Percentiles rank a stretch among this genome's conserved stretches.
phyloP scores from a whole-genome alignment of 2,113 vertebrate genomes.

The Phasianus colchicus region DNA sequence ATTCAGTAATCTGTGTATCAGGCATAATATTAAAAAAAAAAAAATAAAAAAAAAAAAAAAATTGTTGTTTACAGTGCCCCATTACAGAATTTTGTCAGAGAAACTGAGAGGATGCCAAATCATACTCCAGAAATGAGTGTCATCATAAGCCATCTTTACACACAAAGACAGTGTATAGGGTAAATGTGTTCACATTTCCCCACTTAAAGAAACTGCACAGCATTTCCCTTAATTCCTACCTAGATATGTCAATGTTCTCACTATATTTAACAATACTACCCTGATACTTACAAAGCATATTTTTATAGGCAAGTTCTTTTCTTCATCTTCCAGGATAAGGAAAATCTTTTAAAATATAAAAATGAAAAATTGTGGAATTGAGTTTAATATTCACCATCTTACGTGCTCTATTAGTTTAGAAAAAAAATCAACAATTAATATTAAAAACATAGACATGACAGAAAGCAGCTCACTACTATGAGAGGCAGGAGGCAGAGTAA shows the following conservation, averaged over 20 bases:
- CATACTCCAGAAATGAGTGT: neutral
- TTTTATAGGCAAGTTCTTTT: neutral
- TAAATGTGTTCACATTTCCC: neutral
- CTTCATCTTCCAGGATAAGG: neutral
- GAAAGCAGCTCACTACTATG: neutral
- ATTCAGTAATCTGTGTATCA: neutral
- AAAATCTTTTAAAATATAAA: neutral
- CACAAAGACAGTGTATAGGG: fast-evolving
- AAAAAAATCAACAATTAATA: neutral
- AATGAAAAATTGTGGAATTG: neutral
- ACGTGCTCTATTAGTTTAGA: neutral
- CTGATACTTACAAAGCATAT: neutral
- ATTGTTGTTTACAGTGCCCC: neutral
- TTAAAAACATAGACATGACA: neutral
- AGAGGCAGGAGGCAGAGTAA: neutral
- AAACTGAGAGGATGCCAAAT: neutral
- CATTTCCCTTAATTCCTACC: neutral
- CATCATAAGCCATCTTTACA: neutral
- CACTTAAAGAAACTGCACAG: neutral
- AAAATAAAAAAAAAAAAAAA: neutral
- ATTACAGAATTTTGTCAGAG: neutral
- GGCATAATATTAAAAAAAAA: neutral
- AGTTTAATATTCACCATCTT: neutral
- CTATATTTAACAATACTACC: neutral
- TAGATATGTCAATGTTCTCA: neutral